Evolutionary conservation across 1,140 invertebrate species (phyloP).

Genomic region (Stenopsyche tienmushanensis): DNA sequence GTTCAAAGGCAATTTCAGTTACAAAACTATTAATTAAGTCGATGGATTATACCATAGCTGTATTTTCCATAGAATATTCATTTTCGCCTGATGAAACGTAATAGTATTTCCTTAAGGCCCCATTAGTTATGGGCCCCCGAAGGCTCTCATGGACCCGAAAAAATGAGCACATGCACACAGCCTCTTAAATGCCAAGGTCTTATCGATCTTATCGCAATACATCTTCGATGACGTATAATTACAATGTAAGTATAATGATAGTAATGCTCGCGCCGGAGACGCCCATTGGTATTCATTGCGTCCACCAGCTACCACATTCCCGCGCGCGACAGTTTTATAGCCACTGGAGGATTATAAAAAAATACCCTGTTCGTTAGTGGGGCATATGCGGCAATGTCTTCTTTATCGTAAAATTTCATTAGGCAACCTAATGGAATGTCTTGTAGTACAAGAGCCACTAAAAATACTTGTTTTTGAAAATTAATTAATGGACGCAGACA

Average conservation of each 20-base stretch:
- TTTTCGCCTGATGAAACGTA: too few species aligned
- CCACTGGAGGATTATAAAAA: not conserved
- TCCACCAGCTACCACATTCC: slow-evolving; percentile 20
- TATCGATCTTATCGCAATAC: not conserved
- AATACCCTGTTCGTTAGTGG: slow-evolving; percentile 9
- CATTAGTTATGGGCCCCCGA: too few species aligned
- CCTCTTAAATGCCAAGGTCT: too few species aligned
- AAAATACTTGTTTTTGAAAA: too few species aligned
- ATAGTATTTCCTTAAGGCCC: too few species aligned
- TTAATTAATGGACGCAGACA: slow-evolving; percentile 15
- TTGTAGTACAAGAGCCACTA: too few species aligned
- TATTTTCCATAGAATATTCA: too few species aligned
- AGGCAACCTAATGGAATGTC: slow-evolving; percentile 24
- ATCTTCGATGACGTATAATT: not conserved
- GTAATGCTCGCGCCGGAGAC: not conserved
- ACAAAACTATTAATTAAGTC: too few species aligned
- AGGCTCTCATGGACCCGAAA: too few species aligned
- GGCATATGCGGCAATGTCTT: slow-evolving; percentile 21
- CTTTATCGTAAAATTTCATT: slow-evolving; percentile 34
- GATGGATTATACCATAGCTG: too few species aligned
- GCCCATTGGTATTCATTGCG: slow-evolving; percentile 25
- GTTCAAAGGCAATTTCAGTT: too few species aligned
- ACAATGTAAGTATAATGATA: not conserved
- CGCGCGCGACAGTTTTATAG: slow-evolving; percentile 29
- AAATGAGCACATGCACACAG: too few species aligned